Evolutionary conservation across 2,888 invertebrate genomes (phyloP).

Genomic region (Serripes groenlandicus): DNA sequence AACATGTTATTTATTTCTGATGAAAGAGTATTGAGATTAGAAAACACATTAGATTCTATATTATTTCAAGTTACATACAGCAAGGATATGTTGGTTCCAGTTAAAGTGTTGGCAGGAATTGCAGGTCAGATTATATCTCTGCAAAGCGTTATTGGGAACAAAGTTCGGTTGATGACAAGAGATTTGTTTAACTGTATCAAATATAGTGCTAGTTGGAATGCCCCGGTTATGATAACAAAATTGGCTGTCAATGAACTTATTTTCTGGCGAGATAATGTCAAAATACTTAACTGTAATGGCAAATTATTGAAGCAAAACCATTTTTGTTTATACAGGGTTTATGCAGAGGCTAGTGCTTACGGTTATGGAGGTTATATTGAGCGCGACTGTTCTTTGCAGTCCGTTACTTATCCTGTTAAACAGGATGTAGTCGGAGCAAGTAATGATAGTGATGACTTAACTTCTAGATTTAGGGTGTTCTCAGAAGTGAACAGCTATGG

Average conservation of each 20-base stretch:
- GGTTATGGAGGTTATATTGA: slow-evolving; percentile 15
- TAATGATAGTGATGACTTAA: too few relatives aligned
- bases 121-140: slow-evolving; percentile 10
- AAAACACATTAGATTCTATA: background rate
- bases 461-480: too few relatives aligned
- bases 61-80: background rate
- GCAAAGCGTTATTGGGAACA: slow-evolving; percentile 15
- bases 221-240: background rate
- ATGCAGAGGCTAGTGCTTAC: slow-evolving; percentile 5
- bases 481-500: too few relatives aligned
- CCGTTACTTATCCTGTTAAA: too few relatives aligned
- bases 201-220: background rate
- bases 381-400: too few relatives aligned
- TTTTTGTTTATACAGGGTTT: background rate
- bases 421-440: too few relatives aligned
- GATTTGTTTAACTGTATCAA: slow-evolving; percentile 13
- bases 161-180: slow-evolving; percentile 13
- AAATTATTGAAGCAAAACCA: background rate
- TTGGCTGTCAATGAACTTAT: background rate
- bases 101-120: background rate
- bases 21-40: background rate
- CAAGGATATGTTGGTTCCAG: background rate
- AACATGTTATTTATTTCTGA: slow-evolving; percentile 4
- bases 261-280: slow-evolving; percentile 6
- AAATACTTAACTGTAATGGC: background rate